These are phyloP conservation scores for Notarius quadriscutis DNA, from an alignment of 2,113 vertebrate genomes.

Conservation along the genomic window DNA sequence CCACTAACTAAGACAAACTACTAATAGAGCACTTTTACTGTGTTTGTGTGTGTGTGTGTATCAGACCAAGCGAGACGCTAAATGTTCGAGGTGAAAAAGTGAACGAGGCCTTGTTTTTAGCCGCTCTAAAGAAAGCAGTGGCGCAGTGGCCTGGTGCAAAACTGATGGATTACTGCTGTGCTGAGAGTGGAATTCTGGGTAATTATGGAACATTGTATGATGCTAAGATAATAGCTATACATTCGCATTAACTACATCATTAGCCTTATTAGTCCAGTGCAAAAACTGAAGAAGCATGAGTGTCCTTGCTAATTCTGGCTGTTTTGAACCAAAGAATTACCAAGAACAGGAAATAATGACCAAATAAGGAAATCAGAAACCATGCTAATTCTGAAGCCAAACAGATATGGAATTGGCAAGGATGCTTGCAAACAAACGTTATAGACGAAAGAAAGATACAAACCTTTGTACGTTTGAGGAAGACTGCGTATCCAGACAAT, in stretches of 20 bases:
- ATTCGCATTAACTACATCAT: too few relatives aligned
- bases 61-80: slow-evolving; percentile 79
- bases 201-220: slow-evolving; percentile 48
- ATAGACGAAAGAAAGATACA: too few relatives aligned
- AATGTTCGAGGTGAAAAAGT: slow-evolving; percentile 84
- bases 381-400: not conserved
- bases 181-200: slow-evolving; percentile 87
- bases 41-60: slow-evolving; percentile 28
- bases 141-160: slow-evolving; percentile 81
- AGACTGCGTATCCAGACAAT: too few relatives aligned
- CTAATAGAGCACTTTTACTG: not conserved
- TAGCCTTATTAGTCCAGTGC: not conserved
- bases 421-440: not conserved
- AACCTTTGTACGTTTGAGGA: too few relatives aligned
- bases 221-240: too few relatives aligned
- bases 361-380: not conserved
- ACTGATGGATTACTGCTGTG: slow-evolving; percentile 85
- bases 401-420: not conserved
- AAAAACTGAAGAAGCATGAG: too few relatives aligned
- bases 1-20: not conserved
- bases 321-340: not conserved
- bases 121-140: slow-evolving; percentile 71
- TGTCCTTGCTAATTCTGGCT: not conserved
- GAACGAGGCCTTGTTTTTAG: slow-evolving; percentile 77
- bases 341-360: not conserved